Percentiles rank a stretch among this genome's conserved stretches.
Evolutionary conservation across 2,888 invertebrate genomes (phyloP).

Genomic region (Mesochorus sp.): DNA sequence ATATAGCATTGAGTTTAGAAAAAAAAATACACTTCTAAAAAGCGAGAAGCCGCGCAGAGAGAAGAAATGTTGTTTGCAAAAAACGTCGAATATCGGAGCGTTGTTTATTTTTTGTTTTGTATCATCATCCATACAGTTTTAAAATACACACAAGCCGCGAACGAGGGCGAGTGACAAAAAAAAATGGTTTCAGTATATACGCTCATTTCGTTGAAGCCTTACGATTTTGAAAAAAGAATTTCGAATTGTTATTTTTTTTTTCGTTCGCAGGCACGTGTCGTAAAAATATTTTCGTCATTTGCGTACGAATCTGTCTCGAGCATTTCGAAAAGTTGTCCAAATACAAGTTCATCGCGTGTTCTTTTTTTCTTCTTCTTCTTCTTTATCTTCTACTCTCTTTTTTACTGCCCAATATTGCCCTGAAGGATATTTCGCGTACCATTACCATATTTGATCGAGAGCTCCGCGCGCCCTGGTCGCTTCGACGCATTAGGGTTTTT

Average conservation of each 20-base stretch:
- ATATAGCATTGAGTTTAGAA: no score
- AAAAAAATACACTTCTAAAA: no score
- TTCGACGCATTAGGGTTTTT: conserved; percentile 63
- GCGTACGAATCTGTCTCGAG: background rate
- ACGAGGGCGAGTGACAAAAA: background rate
- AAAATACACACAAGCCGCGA: background rate
- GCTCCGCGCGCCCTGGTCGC: no score
- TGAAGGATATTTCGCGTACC: conserved; percentile 59
- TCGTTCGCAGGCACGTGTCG: background rate
- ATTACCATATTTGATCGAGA: conserved; percentile 75
- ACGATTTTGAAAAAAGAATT: background rate
- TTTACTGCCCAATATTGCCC: background rate
- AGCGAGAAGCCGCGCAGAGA: no score
- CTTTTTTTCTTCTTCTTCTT: background rate
- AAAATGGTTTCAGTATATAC: background rate
- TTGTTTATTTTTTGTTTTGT: no score
- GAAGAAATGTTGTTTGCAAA: no score
- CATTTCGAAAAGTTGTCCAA: background rate
- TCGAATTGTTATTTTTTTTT: conserved; percentile 1
- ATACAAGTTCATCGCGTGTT: background rate
- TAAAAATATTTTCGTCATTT: conserved; percentile 2
- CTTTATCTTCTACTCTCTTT: background rate
- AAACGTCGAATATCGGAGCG: no score
- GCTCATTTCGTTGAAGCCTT: background rate
- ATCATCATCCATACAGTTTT: no score